Percentiles rank a stretch among this genome's conserved stretches.
These are phyloP conservation scores for Drosophila equinoxialis DNA, from an alignment of 1,140 invertebrate species.

Conservation along the genomic window DNA sequence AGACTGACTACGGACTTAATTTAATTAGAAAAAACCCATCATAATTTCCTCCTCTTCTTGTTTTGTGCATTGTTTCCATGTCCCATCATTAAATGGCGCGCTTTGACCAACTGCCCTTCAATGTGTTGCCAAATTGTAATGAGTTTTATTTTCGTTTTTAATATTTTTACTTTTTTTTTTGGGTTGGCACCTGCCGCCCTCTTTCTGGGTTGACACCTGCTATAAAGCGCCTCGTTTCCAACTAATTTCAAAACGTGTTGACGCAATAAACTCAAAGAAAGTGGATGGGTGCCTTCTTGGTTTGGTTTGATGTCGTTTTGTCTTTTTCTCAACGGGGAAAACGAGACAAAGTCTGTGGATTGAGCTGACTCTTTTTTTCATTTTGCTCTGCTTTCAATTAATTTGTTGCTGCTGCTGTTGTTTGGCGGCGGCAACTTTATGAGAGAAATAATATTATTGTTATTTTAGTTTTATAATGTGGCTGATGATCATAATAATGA, in stretches of 20 bases:
- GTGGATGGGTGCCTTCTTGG: conserved; percentile 64
- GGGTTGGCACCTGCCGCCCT: conserved; percentile 45
- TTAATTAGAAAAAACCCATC: no score
- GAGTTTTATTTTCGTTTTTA: conserved; percentile 7
- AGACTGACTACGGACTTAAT: no score
- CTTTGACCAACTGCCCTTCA: conserved; percentile 15
- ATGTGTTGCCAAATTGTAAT: conserved; percentile 15
- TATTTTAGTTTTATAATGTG: conserved; percentile 30
- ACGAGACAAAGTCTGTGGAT: conserved; percentile 14
- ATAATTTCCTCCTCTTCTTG: no score
- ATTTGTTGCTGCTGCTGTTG: conserved; percentile 48
- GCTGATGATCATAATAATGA: conserved; percentile 26
- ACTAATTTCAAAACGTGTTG: conserved; percentile 52
- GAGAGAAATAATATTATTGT: conserved; percentile 25
- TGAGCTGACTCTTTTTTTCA: no score
- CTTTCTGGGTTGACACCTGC: conserved; percentile 57
- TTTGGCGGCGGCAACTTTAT: conserved; percentile 25
- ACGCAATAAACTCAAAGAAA: conserved; percentile 77
- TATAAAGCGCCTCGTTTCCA: conserved; percentile 57
- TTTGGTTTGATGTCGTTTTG: background rate
- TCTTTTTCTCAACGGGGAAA: conserved; percentile 31
- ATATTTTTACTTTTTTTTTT: conserved; percentile 21
- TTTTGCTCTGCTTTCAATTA: conserved; percentile 51
- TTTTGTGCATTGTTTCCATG: no score
- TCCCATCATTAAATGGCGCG: background rate